Percentiles rank a stretch among this genome's conserved stretches.
These are phyloP conservation scores for Idaea dimidiata DNA, from an alignment of 2,888 invertebrate species.

Conservation along the genomic window DNA sequence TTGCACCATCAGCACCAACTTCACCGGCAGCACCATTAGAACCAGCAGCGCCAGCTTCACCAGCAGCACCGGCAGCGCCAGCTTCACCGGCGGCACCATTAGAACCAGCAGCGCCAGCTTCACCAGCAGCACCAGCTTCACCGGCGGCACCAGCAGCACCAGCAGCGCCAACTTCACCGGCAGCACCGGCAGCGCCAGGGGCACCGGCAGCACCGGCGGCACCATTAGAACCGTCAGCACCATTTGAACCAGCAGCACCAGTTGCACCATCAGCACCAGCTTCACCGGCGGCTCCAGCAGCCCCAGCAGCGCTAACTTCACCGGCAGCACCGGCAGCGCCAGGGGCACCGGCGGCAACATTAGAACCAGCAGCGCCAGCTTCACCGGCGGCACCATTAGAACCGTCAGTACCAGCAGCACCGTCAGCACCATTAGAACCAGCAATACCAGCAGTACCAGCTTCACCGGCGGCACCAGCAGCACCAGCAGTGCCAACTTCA, in stretches of 20 bases:
- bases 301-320: background rate
- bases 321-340: slow-evolving; percentile 3
- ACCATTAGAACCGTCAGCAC: slow-evolving; percentile 6
- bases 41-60: slow-evolving; percentile 8
- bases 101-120: slow-evolving; percentile 4
- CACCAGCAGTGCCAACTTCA: slow-evolving; percentile 7
- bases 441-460: slow-evolving; percentile 6
- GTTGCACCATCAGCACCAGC: slow-evolving; percentile 6
- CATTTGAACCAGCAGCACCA: slow-evolving; percentile 4
- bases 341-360: background rate
- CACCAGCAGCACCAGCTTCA: slow-evolving; percentile 4
- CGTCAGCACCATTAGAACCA: background rate
- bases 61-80: slow-evolving; percentile 2
- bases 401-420: slow-evolving; percentile 7
- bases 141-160: slow-evolving; percentile 2
- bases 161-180: slow-evolving; percentile 7
- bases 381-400: slow-evolving; percentile 7
- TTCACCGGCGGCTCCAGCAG: background rate
- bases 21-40: slow-evolving; percentile 5
- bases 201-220: background rate
- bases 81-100: slow-evolving; percentile 22
- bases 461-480: slow-evolving; percentile 3
- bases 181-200: slow-evolving; percentile 4
- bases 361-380: background rate
- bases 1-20: slow-evolving; percentile 8